phyloP scores from a whole-genome alignment of 2,797 vertebrate genomes.

The Podargus strigoides region DNA sequence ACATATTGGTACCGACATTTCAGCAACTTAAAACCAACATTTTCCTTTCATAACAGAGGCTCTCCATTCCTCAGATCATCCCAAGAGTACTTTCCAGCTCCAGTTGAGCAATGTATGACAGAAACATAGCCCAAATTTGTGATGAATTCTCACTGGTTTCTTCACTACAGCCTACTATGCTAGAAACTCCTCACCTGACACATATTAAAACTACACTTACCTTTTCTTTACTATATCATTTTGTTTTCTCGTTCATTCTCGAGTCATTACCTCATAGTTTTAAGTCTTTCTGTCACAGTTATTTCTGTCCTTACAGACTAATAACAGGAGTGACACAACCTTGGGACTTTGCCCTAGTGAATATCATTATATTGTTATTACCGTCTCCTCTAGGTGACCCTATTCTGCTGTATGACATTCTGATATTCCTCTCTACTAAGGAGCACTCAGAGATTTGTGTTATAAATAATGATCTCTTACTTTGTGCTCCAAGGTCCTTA shows the following conservation, averaged over 20 bases:
- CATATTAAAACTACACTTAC: neutral
- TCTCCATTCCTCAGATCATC: neutral
- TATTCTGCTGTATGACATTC: neutral
- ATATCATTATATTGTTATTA: constrained; percentile 26
- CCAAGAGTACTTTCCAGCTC: neutral
- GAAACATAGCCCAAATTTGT: neutral
- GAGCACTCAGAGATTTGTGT: constrained; percentile 45
- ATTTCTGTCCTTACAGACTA: neutral
- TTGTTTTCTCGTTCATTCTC: neutral
- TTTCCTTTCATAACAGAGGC: neutral
- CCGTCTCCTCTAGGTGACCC: constrained; percentile 23
- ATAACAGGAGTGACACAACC: neutral
- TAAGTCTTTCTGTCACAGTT: neutral
- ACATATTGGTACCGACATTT: neutral
- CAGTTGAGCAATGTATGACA: neutral
- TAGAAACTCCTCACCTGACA: neutral
- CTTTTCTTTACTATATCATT: neutral
- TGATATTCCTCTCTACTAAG: neutral
- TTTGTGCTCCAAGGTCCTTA: constrained; percentile 55
- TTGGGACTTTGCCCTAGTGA: constrained; percentile 7
- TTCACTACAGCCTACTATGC: neutral
- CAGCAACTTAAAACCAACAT: neutral
- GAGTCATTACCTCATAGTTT: neutral
- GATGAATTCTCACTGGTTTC: neutral
- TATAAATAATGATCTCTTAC: constrained; percentile 59